phyloP scores from a whole-genome alignment of 2,113 vertebrate genomes.

The Plotosus lineatus region DNA sequence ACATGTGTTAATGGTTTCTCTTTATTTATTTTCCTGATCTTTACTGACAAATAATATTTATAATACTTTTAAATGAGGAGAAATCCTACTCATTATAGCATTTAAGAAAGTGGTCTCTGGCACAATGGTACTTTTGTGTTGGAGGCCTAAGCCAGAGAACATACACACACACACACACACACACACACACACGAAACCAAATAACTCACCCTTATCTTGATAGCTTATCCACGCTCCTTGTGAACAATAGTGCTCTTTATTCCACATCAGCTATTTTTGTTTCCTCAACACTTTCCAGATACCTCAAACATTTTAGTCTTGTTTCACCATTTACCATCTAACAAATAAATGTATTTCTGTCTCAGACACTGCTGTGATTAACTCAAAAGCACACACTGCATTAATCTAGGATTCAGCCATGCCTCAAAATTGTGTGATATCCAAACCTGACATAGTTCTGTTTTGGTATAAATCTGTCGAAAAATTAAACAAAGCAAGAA shows the following conservation, averaged over 20 bases:
- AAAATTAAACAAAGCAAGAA: background rate
- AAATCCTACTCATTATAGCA: background rate
- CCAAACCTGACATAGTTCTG: background rate
- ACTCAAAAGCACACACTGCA: background rate
- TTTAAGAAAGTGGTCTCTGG: background rate
- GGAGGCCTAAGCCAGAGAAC: background rate
- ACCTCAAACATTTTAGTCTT: background rate
- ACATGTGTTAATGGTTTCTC: background rate
- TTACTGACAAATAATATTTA: background rate
- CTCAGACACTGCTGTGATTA: background rate
- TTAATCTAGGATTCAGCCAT: background rate
- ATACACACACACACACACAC: slow-evolving; percentile 12
- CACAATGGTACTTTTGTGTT: background rate
- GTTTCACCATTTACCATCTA: background rate
- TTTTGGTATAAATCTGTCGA: background rate
- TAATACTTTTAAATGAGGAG: no score
- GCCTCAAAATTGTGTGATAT: background rate
- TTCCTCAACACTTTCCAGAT: background rate
- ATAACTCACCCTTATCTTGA: slow-evolving; percentile 4
- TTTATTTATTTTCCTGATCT: background rate
- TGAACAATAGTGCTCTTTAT: slow-evolving; percentile 10
- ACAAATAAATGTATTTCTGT: background rate
- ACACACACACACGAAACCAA: slow-evolving; percentile 13
- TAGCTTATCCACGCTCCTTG: background rate
- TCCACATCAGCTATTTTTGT: background rate